Percentiles rank a stretch among this genome's conserved stretches.
These are phyloP conservation scores for Vidua macroura DNA, from an alignment of 2,113 vertebrate genomes.

Conservation along the genomic window DNA sequence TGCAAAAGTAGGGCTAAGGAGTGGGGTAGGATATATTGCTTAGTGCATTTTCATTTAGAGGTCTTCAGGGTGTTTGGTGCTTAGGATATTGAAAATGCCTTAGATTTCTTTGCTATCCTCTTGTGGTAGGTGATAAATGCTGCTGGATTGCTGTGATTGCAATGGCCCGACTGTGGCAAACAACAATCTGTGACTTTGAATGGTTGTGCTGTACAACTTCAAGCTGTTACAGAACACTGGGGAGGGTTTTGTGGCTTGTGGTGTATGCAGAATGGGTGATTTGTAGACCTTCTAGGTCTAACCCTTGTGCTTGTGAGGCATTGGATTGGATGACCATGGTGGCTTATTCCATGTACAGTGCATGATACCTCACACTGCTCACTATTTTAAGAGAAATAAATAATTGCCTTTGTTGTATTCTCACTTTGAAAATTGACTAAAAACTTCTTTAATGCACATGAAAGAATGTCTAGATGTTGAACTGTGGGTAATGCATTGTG, in stretches of 20 bases:
- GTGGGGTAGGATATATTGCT: not conserved
- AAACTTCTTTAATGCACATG: not conserved
- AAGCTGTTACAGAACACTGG: not conserved
- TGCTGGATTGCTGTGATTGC: not conserved
- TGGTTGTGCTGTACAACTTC: not conserved
- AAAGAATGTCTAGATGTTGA: not conserved
- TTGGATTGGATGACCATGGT: not conserved
- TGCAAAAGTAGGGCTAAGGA: not conserved
- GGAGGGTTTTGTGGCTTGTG: slow-evolving; percentile 40
- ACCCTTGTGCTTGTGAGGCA: not conserved
- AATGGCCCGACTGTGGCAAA: not conserved
- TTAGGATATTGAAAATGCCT: not conserved
- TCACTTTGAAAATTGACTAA: not conserved
- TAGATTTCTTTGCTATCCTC: not conserved
- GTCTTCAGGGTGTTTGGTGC: not conserved
- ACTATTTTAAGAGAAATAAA: not conserved
- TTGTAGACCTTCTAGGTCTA: not conserved
- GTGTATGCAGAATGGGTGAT: not conserved
- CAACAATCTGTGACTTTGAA: not conserved
- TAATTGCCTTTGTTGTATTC: not conserved
- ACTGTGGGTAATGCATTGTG: not conserved
- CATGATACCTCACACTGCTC: not conserved
- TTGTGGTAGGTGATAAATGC: not conserved
- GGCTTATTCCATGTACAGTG: not conserved
- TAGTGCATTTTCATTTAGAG: not conserved